Conservation (phyloP, 2,113 vertebrate species). For the Pimephales promelas region DNA sequence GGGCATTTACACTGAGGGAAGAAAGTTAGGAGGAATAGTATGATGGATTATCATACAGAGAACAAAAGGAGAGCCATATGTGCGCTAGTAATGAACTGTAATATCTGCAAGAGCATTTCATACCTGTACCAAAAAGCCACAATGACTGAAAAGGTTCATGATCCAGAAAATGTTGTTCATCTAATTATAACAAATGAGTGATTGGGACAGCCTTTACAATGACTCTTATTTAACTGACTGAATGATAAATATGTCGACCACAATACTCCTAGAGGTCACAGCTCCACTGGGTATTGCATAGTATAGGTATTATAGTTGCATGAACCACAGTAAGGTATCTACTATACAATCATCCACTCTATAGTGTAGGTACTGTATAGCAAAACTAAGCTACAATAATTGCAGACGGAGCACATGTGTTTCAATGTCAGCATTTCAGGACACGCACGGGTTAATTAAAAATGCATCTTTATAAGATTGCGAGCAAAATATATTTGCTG, state of each 20-base stretch:
- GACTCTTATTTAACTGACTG: constrained; percentile 13
- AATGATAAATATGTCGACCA: background rate
- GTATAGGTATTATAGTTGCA: background rate
- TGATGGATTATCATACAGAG: constrained; percentile 15
- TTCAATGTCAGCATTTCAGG: background rate
- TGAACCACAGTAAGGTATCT: background rate
- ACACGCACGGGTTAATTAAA: background rate
- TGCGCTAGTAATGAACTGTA: constrained; percentile 2
- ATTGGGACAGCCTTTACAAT: background rate
- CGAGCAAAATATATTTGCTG: constrained; percentile 7
- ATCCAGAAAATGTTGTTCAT: background rate
- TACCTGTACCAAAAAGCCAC: background rate
- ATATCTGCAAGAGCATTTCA: constrained; percentile 18
- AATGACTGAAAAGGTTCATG: background rate
- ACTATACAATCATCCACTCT: background rate
- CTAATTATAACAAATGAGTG: background rate
- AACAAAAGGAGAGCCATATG: constrained; percentile 21
- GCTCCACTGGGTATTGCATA: background rate
- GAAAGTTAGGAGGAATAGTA: constrained; percentile 6
- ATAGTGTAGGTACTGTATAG: background rate
- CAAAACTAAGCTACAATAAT: background rate
- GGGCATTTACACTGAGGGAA: constrained; percentile 2
- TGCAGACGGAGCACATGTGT: constrained; percentile 26
- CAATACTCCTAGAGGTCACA: background rate
- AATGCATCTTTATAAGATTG: background rate